Conservation (phyloP, 2,113 vertebrate genomes). For the Desmodus rotundus region DNA sequence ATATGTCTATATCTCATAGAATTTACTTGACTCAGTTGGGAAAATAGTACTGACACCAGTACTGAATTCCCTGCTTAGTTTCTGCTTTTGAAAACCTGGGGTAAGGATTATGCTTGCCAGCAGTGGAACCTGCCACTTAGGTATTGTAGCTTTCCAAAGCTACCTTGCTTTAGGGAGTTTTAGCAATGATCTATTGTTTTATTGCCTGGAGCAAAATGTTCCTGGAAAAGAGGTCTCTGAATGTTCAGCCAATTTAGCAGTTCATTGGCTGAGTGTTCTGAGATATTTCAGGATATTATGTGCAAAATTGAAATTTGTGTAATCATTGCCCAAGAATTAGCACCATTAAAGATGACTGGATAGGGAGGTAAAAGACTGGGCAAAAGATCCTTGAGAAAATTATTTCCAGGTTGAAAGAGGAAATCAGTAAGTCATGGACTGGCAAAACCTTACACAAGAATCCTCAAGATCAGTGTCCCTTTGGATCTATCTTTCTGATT, state of each 20-base stretch:
- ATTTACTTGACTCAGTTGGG: neutral
- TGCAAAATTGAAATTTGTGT: constrained; percentile 8
- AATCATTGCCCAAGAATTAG: constrained; percentile 14
- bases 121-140: neutral
- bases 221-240: neutral
- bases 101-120: neutral
- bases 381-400: constrained; percentile 4
- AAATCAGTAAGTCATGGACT: neutral
- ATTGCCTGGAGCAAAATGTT: constrained; percentile 38
- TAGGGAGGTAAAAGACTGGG: neutral
- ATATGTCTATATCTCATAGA: neutral
- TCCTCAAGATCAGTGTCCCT: neutral
- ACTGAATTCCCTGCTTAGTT: neutral
- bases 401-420: constrained; percentile 28
- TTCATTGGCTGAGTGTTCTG: neutral
- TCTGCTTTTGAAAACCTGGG: constrained; percentile 28
- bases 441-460: neutral
- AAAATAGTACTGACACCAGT: neutral
- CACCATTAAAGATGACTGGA: neutral
- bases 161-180: constrained; percentile 24
- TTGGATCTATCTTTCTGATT: neutral
- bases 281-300: constrained; percentile 35
- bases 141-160: neutral
- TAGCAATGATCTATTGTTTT: neutral
- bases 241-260: neutral